A percentile compares a stretch with the other conserved stretches of the same genome.
These are phyloP conservation scores for Hoplodrina blanda DNA, from an alignment of 2,888 invertebrate genomes.

Conservation along the genomic window DNA sequence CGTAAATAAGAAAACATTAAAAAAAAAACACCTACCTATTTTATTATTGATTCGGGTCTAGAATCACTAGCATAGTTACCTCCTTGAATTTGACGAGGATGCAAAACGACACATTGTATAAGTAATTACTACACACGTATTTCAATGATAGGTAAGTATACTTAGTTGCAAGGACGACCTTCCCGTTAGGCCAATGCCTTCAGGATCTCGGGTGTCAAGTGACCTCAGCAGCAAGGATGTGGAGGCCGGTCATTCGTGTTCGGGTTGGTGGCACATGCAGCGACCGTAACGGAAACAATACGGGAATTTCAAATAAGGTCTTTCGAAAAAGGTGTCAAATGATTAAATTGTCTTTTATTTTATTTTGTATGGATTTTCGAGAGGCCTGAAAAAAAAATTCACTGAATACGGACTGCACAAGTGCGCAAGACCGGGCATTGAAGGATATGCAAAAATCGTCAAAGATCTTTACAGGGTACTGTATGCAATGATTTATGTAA, in stretches of 20 bases:
- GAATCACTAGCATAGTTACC: too few relatives aligned
- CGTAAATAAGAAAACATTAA: too few relatives aligned
- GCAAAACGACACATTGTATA: too few relatives aligned
- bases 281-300: constrained; percentile 63
- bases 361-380: neutral
- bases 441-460: too few relatives aligned
- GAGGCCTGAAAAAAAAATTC: too few relatives aligned
- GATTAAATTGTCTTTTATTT: constrained; percentile 19
- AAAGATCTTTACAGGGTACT: too few relatives aligned
- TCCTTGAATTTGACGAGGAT: too few relatives aligned
- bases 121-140: neutral
- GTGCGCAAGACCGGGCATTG: too few relatives aligned
- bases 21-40: too few relatives aligned
- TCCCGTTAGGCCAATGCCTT: constrained; percentile 72
- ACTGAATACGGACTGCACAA: too few relatives aligned
- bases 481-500: too few relatives aligned
- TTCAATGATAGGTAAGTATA: neutral
- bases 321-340: constrained; percentile 57
- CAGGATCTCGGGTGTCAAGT: constrained; percentile 73
- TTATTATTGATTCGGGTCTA: too few relatives aligned
- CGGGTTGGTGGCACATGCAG: constrained; percentile 61
- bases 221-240: constrained; percentile 72
- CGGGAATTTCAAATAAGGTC: constrained; percentile 42
- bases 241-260: constrained; percentile 60
- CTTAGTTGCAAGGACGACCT: constrained; percentile 55